A percentile compares a stretch with the other conserved stretches of the same genome.
phyloP scores from a whole-genome alignment of 1,140 invertebrate genomes.

The Yoshiicerus persimilis region DNA sequence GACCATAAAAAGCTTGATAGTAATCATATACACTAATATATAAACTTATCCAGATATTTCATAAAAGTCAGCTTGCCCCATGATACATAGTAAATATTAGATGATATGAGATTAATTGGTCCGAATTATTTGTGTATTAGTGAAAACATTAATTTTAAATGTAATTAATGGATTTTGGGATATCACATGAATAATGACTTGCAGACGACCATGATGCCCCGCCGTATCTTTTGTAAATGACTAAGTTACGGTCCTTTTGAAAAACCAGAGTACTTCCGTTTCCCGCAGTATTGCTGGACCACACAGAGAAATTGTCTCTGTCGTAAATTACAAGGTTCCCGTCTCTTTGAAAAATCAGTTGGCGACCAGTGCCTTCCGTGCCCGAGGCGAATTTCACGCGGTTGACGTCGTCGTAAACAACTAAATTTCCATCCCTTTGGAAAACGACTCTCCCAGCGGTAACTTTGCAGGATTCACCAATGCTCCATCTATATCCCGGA shows the following conservation, averaged over 20 bases:
- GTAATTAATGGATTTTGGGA: no score
- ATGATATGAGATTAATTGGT: no score
- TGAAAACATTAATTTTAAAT: no score
- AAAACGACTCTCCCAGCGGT: background rate
- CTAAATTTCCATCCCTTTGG: background rate
- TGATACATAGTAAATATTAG: no score
- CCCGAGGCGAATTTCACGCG: background rate
- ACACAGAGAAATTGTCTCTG: background rate
- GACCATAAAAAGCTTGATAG: no score
- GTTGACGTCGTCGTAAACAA: background rate
- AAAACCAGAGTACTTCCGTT: background rate
- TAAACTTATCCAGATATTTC: no score
- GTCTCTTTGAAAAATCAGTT: background rate
- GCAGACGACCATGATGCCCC: no score
- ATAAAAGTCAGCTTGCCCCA: no score
- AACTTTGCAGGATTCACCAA: background rate
- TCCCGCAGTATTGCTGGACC: background rate
- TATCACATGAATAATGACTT: no score
- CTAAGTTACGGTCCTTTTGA: background rate
- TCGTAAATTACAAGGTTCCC: background rate
- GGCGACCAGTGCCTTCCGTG: background rate
- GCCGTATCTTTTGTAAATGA: background rate
- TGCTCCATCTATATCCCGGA: no score
- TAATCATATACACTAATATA: no score
- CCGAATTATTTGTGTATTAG: no score